Percentiles rank a stretch among this genome's conserved stretches.
phyloP scores from a whole-genome alignment of 2,113 vertebrate species.

The Orthonyx spaldingii region DNA sequence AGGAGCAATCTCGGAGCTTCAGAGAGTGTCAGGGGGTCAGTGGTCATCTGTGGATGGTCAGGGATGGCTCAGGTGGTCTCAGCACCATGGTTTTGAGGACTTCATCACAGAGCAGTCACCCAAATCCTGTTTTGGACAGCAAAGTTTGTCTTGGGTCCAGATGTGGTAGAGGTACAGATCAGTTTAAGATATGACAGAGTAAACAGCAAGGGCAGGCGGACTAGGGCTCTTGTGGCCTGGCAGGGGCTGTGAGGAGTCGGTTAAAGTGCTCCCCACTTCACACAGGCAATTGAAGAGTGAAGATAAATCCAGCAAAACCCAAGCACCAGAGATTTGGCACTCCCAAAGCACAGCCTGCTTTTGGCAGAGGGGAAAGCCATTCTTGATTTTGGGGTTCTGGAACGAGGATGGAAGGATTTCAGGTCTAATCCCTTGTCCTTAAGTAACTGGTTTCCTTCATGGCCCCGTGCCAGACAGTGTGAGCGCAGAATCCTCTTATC shows the following conservation, averaged over 20 bases:
- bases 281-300: fast-evolving
- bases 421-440: background rate
- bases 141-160: background rate
- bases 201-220: background rate
- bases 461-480: background rate
- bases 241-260: background rate
- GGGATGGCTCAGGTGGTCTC: background rate
- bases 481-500: conserved; percentile 13
- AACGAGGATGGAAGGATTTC: background rate
- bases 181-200: background rate
- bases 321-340: fast-evolving
- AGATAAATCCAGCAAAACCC: background rate
- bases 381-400: background rate
- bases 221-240: background rate
- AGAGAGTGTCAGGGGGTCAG: background rate
- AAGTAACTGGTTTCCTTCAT: background rate
- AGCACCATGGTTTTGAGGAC: fast-evolving
- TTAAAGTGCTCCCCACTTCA: background rate
- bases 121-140: background rate
- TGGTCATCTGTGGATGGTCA: background rate
- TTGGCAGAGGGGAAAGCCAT: fast-evolving
- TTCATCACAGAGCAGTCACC: background rate
- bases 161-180: fast-evolving
- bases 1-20: background rate
- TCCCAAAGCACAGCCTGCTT: background rate